Percentiles rank a stretch among this genome's conserved stretches.
Evolutionary conservation across 1,140 invertebrate genomes (phyloP).

Genomic region (Orchesella cincta): DNA sequence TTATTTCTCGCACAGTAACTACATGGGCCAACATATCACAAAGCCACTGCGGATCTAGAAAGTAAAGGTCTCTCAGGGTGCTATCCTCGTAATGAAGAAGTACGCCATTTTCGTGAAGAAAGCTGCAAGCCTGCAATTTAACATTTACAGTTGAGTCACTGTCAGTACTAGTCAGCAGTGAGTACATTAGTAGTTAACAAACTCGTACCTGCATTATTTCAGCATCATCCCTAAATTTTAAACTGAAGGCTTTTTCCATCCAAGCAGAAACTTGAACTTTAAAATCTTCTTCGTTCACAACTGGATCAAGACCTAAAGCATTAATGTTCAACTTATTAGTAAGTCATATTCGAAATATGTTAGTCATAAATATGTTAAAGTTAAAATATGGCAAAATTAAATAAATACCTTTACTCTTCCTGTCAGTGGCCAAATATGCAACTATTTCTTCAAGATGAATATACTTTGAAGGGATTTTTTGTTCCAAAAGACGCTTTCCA

Average conservation of each 20-base stretch:
- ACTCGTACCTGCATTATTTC: constrained; percentile 48
- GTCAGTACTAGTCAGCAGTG: background rate
- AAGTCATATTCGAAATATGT: too few species aligned
- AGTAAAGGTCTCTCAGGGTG: constrained; percentile 89
- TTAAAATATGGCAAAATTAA: constrained; percentile 18
- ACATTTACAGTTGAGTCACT: constrained; percentile 10
- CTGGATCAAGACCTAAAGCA: constrained; percentile 74
- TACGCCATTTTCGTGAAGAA: constrained; percentile 96
- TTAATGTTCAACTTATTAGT: too few species aligned
- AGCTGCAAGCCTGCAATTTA: constrained; percentile 87
- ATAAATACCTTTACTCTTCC: constrained; percentile 51
- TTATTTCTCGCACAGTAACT: constrained; percentile 92
- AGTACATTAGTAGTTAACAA: background rate
- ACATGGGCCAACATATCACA: constrained; percentile 97
- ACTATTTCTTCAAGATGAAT: constrained; percentile 91
- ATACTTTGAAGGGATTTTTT: constrained; percentile 94
- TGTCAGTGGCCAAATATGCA: constrained; percentile 73
- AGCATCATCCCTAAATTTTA: constrained; percentile 47
- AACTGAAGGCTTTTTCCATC: constrained; percentile 46
- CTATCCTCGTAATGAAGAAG: constrained; percentile 97
- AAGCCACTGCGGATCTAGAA: constrained; percentile 96
- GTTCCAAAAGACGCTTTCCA: constrained; percentile 81
- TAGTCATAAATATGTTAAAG: constrained; percentile 44
- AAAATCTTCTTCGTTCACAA: constrained; percentile 84
- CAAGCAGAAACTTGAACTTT: constrained; percentile 58